These are phyloP conservation scores for Tetrao urogallus DNA, from an alignment of 2,113 vertebrate species.

Conservation along the genomic window DNA sequence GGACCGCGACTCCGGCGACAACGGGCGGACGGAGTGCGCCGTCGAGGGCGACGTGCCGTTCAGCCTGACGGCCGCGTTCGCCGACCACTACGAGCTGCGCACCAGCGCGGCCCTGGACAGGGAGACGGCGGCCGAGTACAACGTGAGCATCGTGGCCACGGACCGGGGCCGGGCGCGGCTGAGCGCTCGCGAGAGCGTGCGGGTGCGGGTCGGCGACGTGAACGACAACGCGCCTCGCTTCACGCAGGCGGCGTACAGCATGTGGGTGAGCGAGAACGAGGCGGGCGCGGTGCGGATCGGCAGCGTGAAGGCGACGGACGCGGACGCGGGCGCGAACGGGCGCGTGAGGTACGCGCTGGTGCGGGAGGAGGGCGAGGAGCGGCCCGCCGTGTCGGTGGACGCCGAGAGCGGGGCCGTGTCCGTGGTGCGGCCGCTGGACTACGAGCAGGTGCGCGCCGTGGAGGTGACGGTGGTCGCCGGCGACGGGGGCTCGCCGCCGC, in stretches of 20 bases:
- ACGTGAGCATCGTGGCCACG: slow-evolving; percentile 77
- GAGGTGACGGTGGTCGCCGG: too few species aligned
- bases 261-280: slow-evolving; percentile 81
- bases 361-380: slow-evolving; percentile 20
- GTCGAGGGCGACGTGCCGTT: too few species aligned
- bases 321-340: too few species aligned
- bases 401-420: not conserved
- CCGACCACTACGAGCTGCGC: slow-evolving; percentile 79
- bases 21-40: too few species aligned
- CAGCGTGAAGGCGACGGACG: slow-evolving; percentile 70
- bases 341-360: too few species aligned
- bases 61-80: slow-evolving; percentile 70
- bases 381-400: slow-evolving; percentile 69
- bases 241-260: slow-evolving; percentile 59
- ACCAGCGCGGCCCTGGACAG: slow-evolving; percentile 76
- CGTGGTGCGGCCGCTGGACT: too few species aligned
- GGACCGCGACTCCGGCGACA: too few species aligned
- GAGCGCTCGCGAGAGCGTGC: slow-evolving; percentile 68
- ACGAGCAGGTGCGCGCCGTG: too few species aligned
- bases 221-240: slow-evolving; percentile 85
- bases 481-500: too few species aligned
- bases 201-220: slow-evolving; percentile 80
- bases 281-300: slow-evolving; percentile 77
- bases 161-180: slow-evolving; percentile 73
- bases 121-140: slow-evolving; percentile 70